These are phyloP conservation scores for Amniataba percoides DNA, from an alignment of 2,797 vertebrate genomes.

Conservation along the genomic window DNA sequence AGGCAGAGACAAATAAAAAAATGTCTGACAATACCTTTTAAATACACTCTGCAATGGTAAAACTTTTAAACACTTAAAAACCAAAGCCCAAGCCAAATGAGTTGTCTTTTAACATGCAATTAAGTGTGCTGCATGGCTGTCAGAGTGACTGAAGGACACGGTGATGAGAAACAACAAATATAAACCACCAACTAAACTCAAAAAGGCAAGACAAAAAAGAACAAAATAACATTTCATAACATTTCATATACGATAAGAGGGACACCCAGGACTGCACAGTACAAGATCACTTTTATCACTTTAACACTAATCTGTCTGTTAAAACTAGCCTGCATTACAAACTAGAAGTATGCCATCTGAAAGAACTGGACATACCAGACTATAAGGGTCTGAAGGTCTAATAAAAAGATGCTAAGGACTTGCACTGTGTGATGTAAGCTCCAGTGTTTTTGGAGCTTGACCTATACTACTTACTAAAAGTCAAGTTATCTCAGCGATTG, in stretches of 20 bases:
- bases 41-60: not conserved
- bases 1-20: not conserved
- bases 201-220: not conserved
- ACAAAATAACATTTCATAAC: not conserved
- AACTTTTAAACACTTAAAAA: not conserved
- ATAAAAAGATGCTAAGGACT: too few relatives aligned
- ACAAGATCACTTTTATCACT: not conserved
- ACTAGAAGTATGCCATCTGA: not conserved
- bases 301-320: not conserved
- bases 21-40: not conserved
- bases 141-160: not conserved
- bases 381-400: not conserved
- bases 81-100: not conserved
- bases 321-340: too few relatives aligned
- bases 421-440: too few relatives aligned
- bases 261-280: not conserved
- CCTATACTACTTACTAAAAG: not conserved
- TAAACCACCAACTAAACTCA: not conserved
- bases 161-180: not conserved
- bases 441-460: not conserved
- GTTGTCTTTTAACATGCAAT: not conserved
- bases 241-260: not conserved
- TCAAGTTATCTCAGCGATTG: not conserved
- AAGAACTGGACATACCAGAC: not conserved
- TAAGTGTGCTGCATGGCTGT: not conserved